Evolutionary conservation across 2,888 invertebrate genomes (phyloP), one percentile per base, ranked within the genome.

Genomic region (Notocelia uddmanniana): DNA sequence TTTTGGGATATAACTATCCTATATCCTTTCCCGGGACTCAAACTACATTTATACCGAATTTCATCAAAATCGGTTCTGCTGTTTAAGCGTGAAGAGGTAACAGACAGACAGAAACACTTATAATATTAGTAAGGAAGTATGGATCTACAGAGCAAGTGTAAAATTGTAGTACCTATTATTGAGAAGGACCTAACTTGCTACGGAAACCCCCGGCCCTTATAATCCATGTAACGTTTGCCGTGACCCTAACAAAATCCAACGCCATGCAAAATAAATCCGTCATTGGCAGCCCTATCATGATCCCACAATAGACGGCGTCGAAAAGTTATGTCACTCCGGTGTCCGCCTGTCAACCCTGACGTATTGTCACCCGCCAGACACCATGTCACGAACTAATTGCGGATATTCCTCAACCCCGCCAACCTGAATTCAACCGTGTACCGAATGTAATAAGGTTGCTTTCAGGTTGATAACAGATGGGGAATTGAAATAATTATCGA

Each of bases 281-380:
- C 69, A 70, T 75, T 74, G 75, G 64, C 73, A 59, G 74, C 76
- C 77, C 77, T 77, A 76, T 83, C 82, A 82, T 78, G 77, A 76
- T 74, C 76, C 81, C 80, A 83, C 82, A 85, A 85, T 85, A 81
- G 85, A 82, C 84, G 81, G 83, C 85, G 87, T 85, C 85, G 86
- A 89, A 89, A 90, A 89, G 86, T 89, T 88, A 85, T 83, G 83
- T 82, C 80, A 80, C 79, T 76, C 70, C 74, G 77, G 79, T 80
- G 68, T 72, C 72, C 23, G 62, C 59, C 79, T 78, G 79, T 80
- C 78, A 73, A 75, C 80, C 84, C 85, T 86, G 88, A 81, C 83
- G 80, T 79, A 79, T 78, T 78, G 83, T 83, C 82, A 81, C 81
- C 79, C 79, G 76, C 76, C 76, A 80, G 83, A 83, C 83, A 80